Evolutionary conservation across 1,140 invertebrate species (phyloP).

Genomic region (Drosophila funebris): DNA sequence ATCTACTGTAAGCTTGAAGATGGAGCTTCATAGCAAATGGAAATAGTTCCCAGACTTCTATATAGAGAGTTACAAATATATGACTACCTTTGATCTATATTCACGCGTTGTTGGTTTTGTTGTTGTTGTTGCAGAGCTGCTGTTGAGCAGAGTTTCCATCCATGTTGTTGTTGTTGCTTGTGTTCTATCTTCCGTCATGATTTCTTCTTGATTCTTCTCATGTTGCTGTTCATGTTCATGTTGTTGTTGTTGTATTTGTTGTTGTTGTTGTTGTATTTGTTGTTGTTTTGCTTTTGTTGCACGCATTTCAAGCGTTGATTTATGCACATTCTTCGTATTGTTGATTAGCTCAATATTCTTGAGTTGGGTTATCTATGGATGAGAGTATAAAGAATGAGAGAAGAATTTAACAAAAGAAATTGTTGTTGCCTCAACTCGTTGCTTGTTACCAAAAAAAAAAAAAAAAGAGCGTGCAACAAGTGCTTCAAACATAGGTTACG

Average conservation of each 20-base stretch:
- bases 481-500: slow-evolving; percentile 27
- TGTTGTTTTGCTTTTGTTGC: slow-evolving; percentile 43
- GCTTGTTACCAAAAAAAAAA: slow-evolving; percentile 33
- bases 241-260: slow-evolving; percentile 30
- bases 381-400: slow-evolving; percentile 31
- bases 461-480: slow-evolving; percentile 36
- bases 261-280: slow-evolving; percentile 30
- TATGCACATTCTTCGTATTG: slow-evolving; percentile 79
- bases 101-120: slow-evolving; percentile 39
- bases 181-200: slow-evolving; percentile 25
- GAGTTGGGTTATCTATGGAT: slow-evolving; percentile 79
- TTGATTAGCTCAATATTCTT: slow-evolving; percentile 83
- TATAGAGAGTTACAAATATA: neutral
- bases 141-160: slow-evolving; percentile 62
- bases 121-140: slow-evolving; percentile 36
- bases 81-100: slow-evolving; percentile 60
- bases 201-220: slow-evolving; percentile 24
- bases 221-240: slow-evolving; percentile 33
- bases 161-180: slow-evolving; percentile 48
- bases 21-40: no score
- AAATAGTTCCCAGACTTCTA: neutral
- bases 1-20: no score
- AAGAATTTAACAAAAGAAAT: slow-evolving; percentile 35
- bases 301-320: slow-evolving; percentile 70
- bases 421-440: neutral